Evolutionary conservation across 1,140 invertebrate species (phyloP), one percentile per base, ranked within the genome.

Genomic region (Trichomalopsis sarcophagae): DNA sequence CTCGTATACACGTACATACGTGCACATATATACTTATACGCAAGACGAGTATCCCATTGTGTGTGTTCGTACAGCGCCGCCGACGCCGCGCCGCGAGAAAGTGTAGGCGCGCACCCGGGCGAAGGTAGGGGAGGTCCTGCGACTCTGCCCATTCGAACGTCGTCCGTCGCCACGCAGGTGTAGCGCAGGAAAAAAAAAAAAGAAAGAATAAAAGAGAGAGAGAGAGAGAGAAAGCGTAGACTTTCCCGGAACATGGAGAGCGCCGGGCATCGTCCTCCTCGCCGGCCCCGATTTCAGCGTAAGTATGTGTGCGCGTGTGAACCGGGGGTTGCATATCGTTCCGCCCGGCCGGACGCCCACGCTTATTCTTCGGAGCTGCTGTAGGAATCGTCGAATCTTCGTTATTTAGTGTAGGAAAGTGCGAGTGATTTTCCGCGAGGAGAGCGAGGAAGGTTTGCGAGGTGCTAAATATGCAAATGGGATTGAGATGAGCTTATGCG

Each of bases 231-330:
- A 33, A 0, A 7, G 6, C n/a, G 21, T 17, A 7, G 14, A 17
- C 17, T 62, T 62, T 17, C 21, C 21, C 27, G 80, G 44, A 71
- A 81, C 44, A 81, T 50, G 80, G 44, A 55, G 69, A 73, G 81
- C 21, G 47, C 27, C 47, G 27, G 55, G 21, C n/a, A 21, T 23
- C 23, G 40, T 33, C 75, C 62, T 84, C 40, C 11, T 23, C 66
- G 40, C 82, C 62, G 75, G 62, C 82, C 62, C 55, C 82, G 68
- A 77, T 69, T 50, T n/a, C 5, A 62, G 47, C 74, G 75, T 78
- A 84, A 84, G 82, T 78, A 17, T 17, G 47, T 50, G 47, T 17
- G 55, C 55, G 50, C 5, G 50, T 55, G 50, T 14, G 17, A 55
- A 21, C 50, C 55, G 55, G 55, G 55, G 55, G 55, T 62, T 21